Base-by-base conservation (phyloP, 2,797 vertebrate genomes). In the Atherinosoma microstoma region DNA sequence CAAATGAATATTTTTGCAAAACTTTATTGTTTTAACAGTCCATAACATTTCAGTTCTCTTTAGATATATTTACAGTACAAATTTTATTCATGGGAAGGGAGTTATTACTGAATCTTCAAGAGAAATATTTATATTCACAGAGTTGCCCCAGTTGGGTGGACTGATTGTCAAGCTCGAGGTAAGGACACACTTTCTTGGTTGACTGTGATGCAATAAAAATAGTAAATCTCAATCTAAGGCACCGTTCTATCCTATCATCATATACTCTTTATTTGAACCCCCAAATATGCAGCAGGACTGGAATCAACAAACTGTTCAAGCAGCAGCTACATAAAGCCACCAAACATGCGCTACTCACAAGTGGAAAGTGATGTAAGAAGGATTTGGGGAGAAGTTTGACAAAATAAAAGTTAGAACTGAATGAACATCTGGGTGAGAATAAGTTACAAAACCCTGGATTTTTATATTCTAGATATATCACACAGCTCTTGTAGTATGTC, bases 101-200 rank as follows among this genome's bases (percentile, higher is more conserved):
- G 75, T 90, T 91, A 84, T 92, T 88, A 93, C 75, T 89, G 88
- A 85, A 91, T 89, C 86, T 89, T 84, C 59, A 63, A 79, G 69
- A 91, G 84, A 87, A 88, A 90, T 79, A 77, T 91, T 90, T 76
- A 92, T 58, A 89, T 91, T 92, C 90, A 70, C 84, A 87, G 75
- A 81, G 82, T 92, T 86, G 92, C 92, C 92, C 90, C 90, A 84
- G 79, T 89, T 84, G 85, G 91, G 94, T 87, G 90, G 91, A 94
- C 92, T 94, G 96, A 98, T 96, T 98, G 96, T 97, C 96, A 94
- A 93, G 95, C 95, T 94, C 90, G 89, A 94, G 92, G 92, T 85
- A 87, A 94, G 92, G 94, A 93, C 84, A 76, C 73, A 69, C 86
- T 80, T 78, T 89, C 62, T 86, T 84, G 83, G 80, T 87, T 42